Evolutionary conservation across 35 echinoderm and acorn worm species (phyloP), one percentile per base, ranked within the genome.

Genomic region (Hemicentrotus pulcherrimus): DNA sequence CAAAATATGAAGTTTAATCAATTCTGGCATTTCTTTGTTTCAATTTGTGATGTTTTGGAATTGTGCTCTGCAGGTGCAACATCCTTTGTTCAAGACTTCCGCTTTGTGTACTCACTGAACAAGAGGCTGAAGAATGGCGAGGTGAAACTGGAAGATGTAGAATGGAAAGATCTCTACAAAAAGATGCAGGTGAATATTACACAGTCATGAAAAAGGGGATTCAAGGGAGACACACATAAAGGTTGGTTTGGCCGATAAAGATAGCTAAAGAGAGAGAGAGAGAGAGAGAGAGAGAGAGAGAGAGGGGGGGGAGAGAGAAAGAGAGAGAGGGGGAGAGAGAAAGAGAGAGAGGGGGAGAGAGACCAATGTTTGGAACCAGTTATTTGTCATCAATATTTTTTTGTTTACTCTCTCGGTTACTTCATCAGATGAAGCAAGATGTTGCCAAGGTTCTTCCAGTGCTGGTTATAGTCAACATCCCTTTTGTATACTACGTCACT

Each of bases 401-500:
- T 78, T 4, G 13, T 78, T 78, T n/a, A 78, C 65, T 78, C 6
- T 90, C 88, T 41, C 45, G 6, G 2, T 90, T 90, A 19, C 11
- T 90, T 35, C 88, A 15, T 47, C 91, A 93, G 91, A 93, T 93
- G 91, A 93, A 93, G 28, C 91, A 93, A n/a, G 91, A 93, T 47
- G 48, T 93, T 19, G 16, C 91, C 19, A 93, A 58, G 91, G 91
- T 93, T 50, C 48, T 93, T n/a, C 91, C 91, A 58, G 91, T 58
- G 9, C 91, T 93, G 30, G 91, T 93, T 47, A 48, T 93, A 93
- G 91, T 93, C 91, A 93, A 93, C 46, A 93, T 93, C 15, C 91
- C 91, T 19, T 93, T 93, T 93, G 91, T 93, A 13, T 93, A 93
- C 91, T 93, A 93, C 30, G 91, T 93, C 46, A 93, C 91, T 47